phyloP scores from a whole-genome alignment of 2,797 vertebrate species.

The Bradypodion pumilum region DNA sequence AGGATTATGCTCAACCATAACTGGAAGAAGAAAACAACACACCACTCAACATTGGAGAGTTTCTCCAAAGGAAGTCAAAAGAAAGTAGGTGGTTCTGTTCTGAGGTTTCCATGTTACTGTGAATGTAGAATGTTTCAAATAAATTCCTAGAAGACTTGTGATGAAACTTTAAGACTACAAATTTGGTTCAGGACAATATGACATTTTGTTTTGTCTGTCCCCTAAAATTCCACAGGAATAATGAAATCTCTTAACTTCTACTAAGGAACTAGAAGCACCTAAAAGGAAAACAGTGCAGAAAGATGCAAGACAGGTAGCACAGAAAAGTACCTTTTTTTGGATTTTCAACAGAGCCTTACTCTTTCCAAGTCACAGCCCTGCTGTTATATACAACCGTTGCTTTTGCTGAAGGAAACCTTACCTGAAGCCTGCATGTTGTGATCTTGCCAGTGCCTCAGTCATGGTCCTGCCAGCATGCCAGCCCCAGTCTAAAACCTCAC shows the following conservation, averaged over 20 bases:
- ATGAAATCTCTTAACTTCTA: constrained; percentile 3
- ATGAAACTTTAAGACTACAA: background rate
- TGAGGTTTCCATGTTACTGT: no score
- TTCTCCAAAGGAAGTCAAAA: background rate
- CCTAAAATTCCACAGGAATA: background rate
- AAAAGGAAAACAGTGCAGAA: constrained; percentile 8
- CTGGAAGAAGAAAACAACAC: no score
- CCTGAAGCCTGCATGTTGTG: constrained; percentile 74
- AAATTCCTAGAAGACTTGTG: background rate
- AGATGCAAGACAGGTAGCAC: background rate
- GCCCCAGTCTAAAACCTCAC: constrained; percentile 50
- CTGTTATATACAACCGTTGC: background rate
- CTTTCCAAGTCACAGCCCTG: background rate
- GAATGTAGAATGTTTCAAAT: background rate
- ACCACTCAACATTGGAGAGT: background rate
- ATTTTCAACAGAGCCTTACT: background rate
- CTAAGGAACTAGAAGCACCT: background rate
- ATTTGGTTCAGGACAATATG: background rate
- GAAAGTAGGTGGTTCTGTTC: background rate
- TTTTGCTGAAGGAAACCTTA: constrained; percentile 57
- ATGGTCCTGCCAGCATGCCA: constrained; percentile 67
- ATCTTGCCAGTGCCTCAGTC: constrained; percentile 58
- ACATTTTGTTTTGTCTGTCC: no score
- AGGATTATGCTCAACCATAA: background rate
- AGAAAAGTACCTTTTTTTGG: background rate